Conservation (phyloP, 1,140 invertebrate species). For the Homalodisca vitripennis region DNA sequence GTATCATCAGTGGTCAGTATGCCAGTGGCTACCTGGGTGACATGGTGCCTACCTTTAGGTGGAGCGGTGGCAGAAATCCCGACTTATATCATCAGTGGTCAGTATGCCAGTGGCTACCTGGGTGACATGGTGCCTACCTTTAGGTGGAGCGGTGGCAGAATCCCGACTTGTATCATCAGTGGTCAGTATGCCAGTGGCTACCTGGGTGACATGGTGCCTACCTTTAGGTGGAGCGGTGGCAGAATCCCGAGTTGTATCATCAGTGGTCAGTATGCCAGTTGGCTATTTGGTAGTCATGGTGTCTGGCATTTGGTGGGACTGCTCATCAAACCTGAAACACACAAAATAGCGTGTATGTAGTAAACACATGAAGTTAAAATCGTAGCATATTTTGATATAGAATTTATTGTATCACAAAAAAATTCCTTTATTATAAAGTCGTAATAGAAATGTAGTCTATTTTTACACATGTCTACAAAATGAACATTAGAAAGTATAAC, state of each 20-base stretch:
- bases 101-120: not conserved
- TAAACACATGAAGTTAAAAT: no score
- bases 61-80: not conserved
- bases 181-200: not conserved
- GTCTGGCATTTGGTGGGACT: constrained; percentile 49
- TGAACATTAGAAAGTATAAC: no score
- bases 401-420: no score
- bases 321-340: constrained; percentile 51
- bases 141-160: constrained; percentile 8
- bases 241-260: constrained; percentile 37
- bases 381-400: no score
- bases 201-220: not conserved
- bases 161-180: constrained; percentile 36
- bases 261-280: constrained; percentile 66
- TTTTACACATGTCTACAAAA: no score
- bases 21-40: not conserved
- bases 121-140: constrained; percentile 11
- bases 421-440: no score
- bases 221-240: constrained; percentile 10
- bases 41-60: not conserved
- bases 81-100: not conserved
- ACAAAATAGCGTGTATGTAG: no score
- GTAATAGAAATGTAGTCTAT: no score
- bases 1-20: not conserved
- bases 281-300: constrained; percentile 60